A percentile compares a stretch with the other conserved stretches of the same genome.
These are phyloP conservation scores for Deroplatys truncata DNA, from an alignment of 2,888 invertebrate genomes.

Conservation along the genomic window DNA sequence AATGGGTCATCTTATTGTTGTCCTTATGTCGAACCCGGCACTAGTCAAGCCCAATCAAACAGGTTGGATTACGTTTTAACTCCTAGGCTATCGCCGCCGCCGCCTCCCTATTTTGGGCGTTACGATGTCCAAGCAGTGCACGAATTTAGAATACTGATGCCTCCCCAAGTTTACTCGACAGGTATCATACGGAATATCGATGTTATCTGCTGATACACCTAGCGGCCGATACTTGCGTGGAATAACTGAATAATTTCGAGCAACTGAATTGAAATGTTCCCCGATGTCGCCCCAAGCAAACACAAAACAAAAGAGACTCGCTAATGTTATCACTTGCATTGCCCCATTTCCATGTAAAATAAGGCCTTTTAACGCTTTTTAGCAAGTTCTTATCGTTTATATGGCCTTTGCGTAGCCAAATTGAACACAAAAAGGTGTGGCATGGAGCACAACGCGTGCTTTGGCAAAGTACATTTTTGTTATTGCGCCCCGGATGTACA, in stretches of 20 bases:
- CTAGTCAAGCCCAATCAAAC: no score
- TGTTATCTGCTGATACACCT: neutral
- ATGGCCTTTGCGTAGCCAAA: no score
- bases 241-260: neutral
- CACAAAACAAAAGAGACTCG: no score
- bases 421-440: no score
- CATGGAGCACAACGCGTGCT: no score
- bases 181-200: neutral
- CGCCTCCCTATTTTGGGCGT: neutral
- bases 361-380: neutral
- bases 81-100: no score
- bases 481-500: neutral
- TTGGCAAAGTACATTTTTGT: no score
- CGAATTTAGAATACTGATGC: neutral
- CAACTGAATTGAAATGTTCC: neutral
- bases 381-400: neutral
- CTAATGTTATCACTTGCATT: no score
- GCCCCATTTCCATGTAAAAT: neutral
- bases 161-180: neutral
- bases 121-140: neutral
- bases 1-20: no score
- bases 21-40: no score
- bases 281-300: no score
- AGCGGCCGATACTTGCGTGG: neutral
- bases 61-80: no score